Evolutionary conservation across 1,140 invertebrate genomes (phyloP), one percentile per base, ranked within the genome.

Genomic region (Penaeus indicus): DNA sequence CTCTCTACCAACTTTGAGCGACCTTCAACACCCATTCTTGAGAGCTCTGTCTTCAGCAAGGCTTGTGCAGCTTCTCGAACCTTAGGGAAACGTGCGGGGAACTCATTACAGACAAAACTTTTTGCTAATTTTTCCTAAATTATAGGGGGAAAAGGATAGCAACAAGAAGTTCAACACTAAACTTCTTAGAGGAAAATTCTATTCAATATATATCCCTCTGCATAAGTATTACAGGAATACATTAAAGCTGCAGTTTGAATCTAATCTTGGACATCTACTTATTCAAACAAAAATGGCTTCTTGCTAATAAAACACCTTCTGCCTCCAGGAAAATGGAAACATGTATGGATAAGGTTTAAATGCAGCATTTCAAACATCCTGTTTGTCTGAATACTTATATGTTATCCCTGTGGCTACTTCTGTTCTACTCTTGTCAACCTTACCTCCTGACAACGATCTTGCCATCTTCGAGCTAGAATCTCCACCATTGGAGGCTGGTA

Each of bases 361-460:
- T 54, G 1, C 54, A 54, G 54, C 16, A 54, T 13, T 11, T 13
- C 5, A 54, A 11, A 54, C 54, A 54, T 11, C 16, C 11, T 54
- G 11, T 54, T 54, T 54, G 10, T 54, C 54, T 54, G 0, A 54
- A 54, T 54, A 1, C 10, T 54, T 16, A 54, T 54, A 54, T 16
- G 7, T 54, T 54, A 54, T 47, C 11, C 47, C 47, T 47, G 47
- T 47, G 47, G 47, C 7, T 16, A 54, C 11, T 54, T 13, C 54
- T 54, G 54, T 5, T 54, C 54, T 54, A 54, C 54, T 16, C 54
- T 54, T 54, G 54, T 32, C 25, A 27, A 21, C 38, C 27, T 89
- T 77, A 98, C 97, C 94, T 99, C 98, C 13, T 99, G 94, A 93
- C 98, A 99, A 90, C 98, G 96, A 94, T 99, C 98, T 93, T 99